Conservation (phyloP, 2,888 invertebrate genomes). For the Drosophila birchii region DNA sequence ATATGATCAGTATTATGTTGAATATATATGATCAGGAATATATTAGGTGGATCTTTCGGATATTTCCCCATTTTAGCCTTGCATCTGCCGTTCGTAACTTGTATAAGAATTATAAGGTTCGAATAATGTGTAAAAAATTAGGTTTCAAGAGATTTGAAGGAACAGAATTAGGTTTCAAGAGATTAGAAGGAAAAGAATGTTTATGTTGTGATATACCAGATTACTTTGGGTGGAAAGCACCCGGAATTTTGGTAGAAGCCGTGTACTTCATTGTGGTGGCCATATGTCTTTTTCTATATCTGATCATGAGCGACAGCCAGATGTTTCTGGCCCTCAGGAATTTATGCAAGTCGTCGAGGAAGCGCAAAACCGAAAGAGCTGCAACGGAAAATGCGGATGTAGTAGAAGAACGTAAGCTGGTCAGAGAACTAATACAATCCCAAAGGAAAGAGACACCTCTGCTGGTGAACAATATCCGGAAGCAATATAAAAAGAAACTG, state of each 20-base stretch:
- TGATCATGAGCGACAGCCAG: conserved; percentile 85
- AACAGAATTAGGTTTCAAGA: no score
- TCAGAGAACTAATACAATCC: conserved; percentile 84
- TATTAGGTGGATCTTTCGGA: conserved; percentile 88
- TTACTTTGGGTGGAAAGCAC: conserved; percentile 88
- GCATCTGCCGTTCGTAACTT: conserved; percentile 83
- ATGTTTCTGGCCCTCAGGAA: background rate
- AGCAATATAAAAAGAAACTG: conserved; percentile 88
- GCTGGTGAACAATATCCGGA: conserved; percentile 88
- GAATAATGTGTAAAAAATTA: no score
- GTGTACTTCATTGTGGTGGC: conserved; percentile 86
- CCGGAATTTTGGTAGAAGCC: conserved; percentile 89
- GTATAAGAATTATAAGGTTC: no score
- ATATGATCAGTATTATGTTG: conserved; percentile 6
- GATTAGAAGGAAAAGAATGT: no score
- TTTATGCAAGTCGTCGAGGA: background rate
- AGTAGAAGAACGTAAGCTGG: conserved; percentile 85
- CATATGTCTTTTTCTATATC: conserved; percentile 86
- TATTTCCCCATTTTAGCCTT: conserved; percentile 89
- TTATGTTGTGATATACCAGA: conserved; percentile 73
- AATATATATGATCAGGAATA: conserved; percentile 62
- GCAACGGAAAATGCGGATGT: background rate
- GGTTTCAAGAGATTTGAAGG: no score
- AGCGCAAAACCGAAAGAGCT: background rate
- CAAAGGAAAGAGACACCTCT: conserved; percentile 84